Percentiles rank a stretch among this genome's conserved stretches.
phyloP scores from a whole-genome alignment of 2,888 invertebrate genomes.

The Bellardia bayeri region DNA sequence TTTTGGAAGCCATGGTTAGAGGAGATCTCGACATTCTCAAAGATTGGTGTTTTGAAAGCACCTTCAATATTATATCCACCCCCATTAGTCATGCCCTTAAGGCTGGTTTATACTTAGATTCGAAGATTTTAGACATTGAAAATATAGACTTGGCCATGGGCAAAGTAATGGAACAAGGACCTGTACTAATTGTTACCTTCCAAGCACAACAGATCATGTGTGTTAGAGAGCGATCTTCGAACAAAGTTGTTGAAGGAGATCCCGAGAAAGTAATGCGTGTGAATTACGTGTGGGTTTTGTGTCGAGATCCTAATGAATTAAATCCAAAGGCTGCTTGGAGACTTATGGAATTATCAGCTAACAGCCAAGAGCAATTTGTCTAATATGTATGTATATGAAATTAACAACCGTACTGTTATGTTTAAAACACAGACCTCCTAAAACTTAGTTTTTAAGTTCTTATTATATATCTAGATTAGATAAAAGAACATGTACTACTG shows the following conservation, averaged over 20 bases:
- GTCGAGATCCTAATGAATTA: slow-evolving; percentile 96
- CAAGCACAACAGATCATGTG: slow-evolving; percentile 98
- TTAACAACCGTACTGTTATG: slow-evolving; percentile 28
- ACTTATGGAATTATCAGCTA: slow-evolving; percentile 94
- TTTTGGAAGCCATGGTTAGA: slow-evolving; percentile 97
- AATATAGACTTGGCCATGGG: slow-evolving; percentile 97
- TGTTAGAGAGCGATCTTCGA: slow-evolving; percentile 89
- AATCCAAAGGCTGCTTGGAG: slow-evolving; percentile 98
- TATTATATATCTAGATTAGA: slow-evolving; percentile 30
- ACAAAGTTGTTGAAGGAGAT: slow-evolving; percentile 95
- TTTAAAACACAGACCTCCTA: slow-evolving; percentile 20
- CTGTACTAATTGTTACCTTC: slow-evolving; percentile 97
- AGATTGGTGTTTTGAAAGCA: slow-evolving; percentile 99
- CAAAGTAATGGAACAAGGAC: slow-evolving; percentile 99
- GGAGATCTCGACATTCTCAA: slow-evolving; percentile 95
- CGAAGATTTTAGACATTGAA: slow-evolving; percentile 95
- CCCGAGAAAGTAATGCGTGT: slow-evolving; percentile 97
- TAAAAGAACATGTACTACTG: neutral
- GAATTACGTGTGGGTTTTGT: slow-evolving; percentile 98
- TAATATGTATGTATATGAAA: slow-evolving; percentile 82
- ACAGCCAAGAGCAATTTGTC: slow-evolving; percentile 93
- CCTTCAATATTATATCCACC: slow-evolving; percentile 94
- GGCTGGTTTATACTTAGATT: slow-evolving; percentile 91
- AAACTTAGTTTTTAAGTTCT: slow-evolving; percentile 57
- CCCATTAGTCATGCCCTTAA: slow-evolving; percentile 95